Evolutionary conservation across 2,113 vertebrate genomes (phyloP), one percentile per base, ranked within the genome.

Genomic region (Mohoua ochrocephala): DNA sequence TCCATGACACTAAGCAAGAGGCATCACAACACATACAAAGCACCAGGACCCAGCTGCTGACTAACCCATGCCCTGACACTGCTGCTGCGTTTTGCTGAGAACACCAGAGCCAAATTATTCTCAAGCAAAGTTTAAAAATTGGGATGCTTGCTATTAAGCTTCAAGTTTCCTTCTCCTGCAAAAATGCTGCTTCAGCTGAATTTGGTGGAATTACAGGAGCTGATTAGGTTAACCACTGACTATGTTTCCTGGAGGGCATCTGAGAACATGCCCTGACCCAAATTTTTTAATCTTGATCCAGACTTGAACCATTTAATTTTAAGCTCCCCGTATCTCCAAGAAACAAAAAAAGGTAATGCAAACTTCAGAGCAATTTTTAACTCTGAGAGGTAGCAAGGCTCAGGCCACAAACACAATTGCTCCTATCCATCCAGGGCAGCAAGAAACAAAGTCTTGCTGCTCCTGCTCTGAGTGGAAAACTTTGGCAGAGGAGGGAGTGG

Each of bases 211-310:
- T 89, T 93, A 84, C 76, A 82, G 69, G 74, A 93, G 85, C 57
- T 84, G 94, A 96, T 97, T 88, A 94, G 88, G 85, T 94, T 97
- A 96, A 96, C 91, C 83, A 84, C 60, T 71, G 76, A 69, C 60
- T 88, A 23, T 19, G 53, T 71, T 93, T 97, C 94, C 90, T 92
- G 77, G 13, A 85, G 90, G 79, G 88, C 79, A 78, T 39, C 91
- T 70, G 76, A 93, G 52, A 94, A 74, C 79, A 75, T 86, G 71
- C 30, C 67, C 63, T 63, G 64, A 91, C 56, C 83, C 83, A 81
- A 93, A 93, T 89, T 78, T 95, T 91, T 94, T 96, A 56, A 92
- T 68, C 60, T 83, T 81, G 85, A 86, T 94, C 78, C 79, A 81
- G 35, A 87, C 71, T 71, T 71, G 41, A 93, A 92, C 68, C 41